Conservation (phyloP, 2,888 invertebrate genomes). For the Pollenia griseotomentosa region DNA sequence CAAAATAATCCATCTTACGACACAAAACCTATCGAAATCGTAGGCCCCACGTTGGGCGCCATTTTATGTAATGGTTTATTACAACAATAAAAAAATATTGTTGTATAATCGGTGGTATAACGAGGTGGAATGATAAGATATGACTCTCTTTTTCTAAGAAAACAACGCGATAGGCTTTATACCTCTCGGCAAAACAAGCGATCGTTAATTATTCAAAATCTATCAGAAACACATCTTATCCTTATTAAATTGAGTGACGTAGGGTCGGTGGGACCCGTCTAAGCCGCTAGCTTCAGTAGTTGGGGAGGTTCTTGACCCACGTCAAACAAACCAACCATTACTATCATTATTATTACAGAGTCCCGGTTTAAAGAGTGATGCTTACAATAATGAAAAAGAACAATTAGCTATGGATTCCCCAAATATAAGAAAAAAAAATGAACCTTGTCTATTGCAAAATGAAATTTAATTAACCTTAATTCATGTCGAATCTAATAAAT, state of each 20-base stretch:
- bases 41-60: not conserved
- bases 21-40: not conserved
- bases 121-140: too few species aligned
- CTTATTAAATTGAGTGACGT: not conserved
- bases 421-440: not conserved
- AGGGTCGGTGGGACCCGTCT: constrained; percentile 12
- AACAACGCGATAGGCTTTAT: too few species aligned
- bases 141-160: too few species aligned
- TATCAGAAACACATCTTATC: too few species aligned
- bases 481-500: too few species aligned
- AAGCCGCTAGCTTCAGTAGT: constrained; percentile 13
- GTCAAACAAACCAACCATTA: not conserved
- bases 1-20: not conserved
- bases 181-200: too few species aligned
- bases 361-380: not conserved
- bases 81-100: too few species aligned
- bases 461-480: too few species aligned
- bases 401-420: constrained; percentile 5
- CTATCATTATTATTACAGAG: constrained; percentile 5
- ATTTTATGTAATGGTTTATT: too few species aligned
- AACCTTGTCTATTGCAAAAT: not conserved
- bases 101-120: too few species aligned
- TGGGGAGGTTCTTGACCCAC: constrained; percentile 6
- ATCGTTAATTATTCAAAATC: too few species aligned
- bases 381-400: not conserved